Base-by-base conservation (phyloP, 2,113 vertebrate genomes). In the Monopterus albus region DNA sequence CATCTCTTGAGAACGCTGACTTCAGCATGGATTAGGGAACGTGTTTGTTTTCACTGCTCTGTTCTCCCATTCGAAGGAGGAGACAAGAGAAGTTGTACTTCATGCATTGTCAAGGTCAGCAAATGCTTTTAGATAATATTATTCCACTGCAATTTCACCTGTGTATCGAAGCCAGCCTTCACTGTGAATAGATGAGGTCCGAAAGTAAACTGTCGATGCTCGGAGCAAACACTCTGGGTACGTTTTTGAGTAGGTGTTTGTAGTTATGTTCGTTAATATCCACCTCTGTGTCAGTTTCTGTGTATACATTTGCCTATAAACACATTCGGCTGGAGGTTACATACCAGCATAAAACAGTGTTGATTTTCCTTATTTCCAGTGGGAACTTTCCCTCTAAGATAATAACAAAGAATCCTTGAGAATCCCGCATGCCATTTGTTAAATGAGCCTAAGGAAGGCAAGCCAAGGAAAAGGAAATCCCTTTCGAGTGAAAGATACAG, bases 131-230 rank as follows among this genome's bases (percentile, higher is more conserved):
- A 75, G 72, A 82, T 91, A 91, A 90, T 88, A 82, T 85, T 82
- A 90, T 89, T 79, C 82, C 42, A 15, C 87, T 85, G 89, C 88
- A 90, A 92, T 82, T 86, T 79, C 71, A 92, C 87, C 89, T 88
- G 67, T 36, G 72, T 73, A 75, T 55, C 72, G 82, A 84, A 85
- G 55, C 67, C n/a, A 51, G 76, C 46, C 42, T 75, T 77, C 75
- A 77, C 78, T 81, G 38, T 52, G 72, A 87, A 84, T 40, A 69
- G 58, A 82, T 62, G 59, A 84, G 61, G 72, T 53, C 38, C 52
- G 25, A 10, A 28, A 69, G 59, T 43, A 50, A 17, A 35, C 35
- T 9, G 26, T 18, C 14, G 28, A 61, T 46, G 49, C 59, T 40
- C 21, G 68, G 61, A 79, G 79, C 56, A 80, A 73, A 76, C 35